Evolutionary conservation across 1,140 invertebrate genomes (phyloP).

Genomic region (Pogonomyrmex californicus): DNA sequence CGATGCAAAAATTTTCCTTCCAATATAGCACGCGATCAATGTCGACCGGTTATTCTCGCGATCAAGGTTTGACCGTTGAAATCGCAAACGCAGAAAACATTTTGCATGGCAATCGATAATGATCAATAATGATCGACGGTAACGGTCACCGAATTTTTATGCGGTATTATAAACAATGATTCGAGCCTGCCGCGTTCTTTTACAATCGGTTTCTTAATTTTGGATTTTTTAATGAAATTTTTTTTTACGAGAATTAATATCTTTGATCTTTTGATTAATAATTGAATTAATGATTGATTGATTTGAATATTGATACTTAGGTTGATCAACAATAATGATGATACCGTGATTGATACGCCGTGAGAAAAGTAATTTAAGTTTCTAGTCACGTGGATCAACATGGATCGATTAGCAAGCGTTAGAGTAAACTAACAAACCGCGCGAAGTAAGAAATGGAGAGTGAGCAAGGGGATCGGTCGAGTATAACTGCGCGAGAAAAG

Average conservation of each 20-base stretch:
- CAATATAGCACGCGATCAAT: slow-evolving; percentile 2
- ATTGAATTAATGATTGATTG: neutral
- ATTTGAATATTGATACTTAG: neutral
- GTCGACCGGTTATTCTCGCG: slow-evolving; percentile 23
- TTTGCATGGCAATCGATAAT: neutral
- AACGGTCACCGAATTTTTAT: neutral
- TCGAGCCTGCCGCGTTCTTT: neutral
- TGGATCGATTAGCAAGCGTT: slow-evolving; percentile 25
- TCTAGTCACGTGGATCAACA: slow-evolving; percentile 27
- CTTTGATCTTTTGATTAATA: neutral
- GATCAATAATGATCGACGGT: neutral
- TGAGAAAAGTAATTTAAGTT: slow-evolving; percentile 14
- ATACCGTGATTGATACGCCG: neutral
- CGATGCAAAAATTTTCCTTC: slow-evolving; percentile 25
- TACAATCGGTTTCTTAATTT: too few relatives aligned
- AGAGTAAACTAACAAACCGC: neutral
- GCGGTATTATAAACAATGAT: neutral
- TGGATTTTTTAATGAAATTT: neutral
- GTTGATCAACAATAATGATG: neutral
- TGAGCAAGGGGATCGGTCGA: slow-evolving; percentile 25
- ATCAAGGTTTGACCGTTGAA: slow-evolving; percentile 16
- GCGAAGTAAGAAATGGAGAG: slow-evolving; percentile 45
- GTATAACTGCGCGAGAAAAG: slow-evolving; percentile 34
- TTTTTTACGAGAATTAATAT: neutral
- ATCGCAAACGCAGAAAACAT: slow-evolving; percentile 5